Conservation (phyloP, 2,888 invertebrate species). For the Allophyes oxyacanthae region DNA sequence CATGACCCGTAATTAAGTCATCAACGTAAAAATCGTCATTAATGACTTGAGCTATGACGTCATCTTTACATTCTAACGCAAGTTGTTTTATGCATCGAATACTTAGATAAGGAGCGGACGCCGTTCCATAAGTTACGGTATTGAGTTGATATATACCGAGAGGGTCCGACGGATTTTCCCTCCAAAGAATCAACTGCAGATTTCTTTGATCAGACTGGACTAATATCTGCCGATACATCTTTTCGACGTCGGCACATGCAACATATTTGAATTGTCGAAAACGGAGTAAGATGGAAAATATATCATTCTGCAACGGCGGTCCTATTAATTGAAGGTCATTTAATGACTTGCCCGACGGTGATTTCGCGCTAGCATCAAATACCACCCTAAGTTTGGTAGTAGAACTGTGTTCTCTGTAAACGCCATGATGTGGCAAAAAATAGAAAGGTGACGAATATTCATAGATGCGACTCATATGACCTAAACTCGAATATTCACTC, state of each 20-base stretch:
- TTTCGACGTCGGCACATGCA: no score
- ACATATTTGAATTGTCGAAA: conserved; percentile 43
- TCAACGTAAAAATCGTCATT: conserved; percentile 33
- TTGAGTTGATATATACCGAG: conserved; percentile 12
- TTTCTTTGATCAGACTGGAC: conserved; percentile 28
- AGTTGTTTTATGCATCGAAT: conserved; percentile 21
- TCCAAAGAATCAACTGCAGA: conserved; percentile 41
- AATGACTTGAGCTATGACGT: conserved; percentile 8
- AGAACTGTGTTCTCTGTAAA: conserved; percentile 11
- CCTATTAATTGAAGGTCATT: conserved; percentile 45
- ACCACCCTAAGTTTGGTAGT: conserved; percentile 30
- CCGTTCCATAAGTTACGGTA: conserved; percentile 12
- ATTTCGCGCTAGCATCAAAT: conserved; percentile 38
- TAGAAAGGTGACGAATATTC: conserved; percentile 7
- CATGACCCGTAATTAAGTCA: conserved; percentile 17
- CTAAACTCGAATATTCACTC: conserved; percentile 14
- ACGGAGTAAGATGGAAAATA: conserved; percentile 39
- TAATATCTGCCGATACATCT: no score
- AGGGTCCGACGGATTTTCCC: conserved; percentile 19
- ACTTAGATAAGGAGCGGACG: conserved; percentile 21
- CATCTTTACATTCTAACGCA: conserved; percentile 10
- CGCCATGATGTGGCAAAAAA: conserved; percentile 21
- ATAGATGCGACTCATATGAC: conserved; percentile 9
- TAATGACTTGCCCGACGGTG: conserved; percentile 37
- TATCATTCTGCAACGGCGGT: conserved; percentile 40